Conservation (phyloP, 2,888 invertebrate genomes). For the Polyploca ridens region DNA sequence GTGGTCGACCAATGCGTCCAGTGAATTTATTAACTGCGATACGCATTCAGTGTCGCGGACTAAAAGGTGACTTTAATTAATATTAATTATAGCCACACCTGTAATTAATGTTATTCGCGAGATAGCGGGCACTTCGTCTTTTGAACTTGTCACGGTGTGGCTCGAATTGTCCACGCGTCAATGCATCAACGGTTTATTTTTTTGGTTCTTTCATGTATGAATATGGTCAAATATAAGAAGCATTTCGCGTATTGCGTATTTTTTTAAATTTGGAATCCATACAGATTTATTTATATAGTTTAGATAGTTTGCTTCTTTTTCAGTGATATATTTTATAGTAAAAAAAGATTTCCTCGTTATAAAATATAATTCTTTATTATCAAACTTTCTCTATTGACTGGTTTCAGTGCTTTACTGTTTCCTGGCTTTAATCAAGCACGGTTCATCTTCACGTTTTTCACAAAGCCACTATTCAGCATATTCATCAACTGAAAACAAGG, state of each 20-base stretch:
- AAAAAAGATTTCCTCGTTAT: no score
- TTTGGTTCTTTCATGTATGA: conserved; percentile 9
- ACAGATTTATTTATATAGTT: no score
- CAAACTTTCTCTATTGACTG: not conserved
- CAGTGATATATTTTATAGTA: no score
- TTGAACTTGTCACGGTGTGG: conserved; percentile 60
- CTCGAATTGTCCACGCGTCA: conserved; percentile 21
- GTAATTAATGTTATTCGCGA: conserved; percentile 81
- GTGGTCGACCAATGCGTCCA: conserved; percentile 68
- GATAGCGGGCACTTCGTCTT: conserved; percentile 59
- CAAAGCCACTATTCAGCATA: conserved; percentile 48
- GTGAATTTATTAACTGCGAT: conserved; percentile 84
- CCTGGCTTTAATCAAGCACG: not conserved
- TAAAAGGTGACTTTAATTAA: conserved; percentile 83
- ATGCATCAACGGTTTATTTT: conserved; percentile 23
- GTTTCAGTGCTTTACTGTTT: not conserved
- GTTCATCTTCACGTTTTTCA: conserved; percentile 31
- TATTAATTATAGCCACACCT: conserved; percentile 84
- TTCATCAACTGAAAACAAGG: conserved; percentile 75
- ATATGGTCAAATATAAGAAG: conserved; percentile 21
- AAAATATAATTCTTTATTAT: not conserved
- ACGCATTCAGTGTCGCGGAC: conserved; percentile 80
- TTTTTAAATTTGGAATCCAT: no score
- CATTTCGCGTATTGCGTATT: no score
- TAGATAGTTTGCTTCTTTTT: no score